A percentile compares a stretch with the other conserved stretches of the same genome.
phyloP scores from a whole-genome alignment of 2,888 invertebrate species.

The Lydus trimaculatus region DNA sequence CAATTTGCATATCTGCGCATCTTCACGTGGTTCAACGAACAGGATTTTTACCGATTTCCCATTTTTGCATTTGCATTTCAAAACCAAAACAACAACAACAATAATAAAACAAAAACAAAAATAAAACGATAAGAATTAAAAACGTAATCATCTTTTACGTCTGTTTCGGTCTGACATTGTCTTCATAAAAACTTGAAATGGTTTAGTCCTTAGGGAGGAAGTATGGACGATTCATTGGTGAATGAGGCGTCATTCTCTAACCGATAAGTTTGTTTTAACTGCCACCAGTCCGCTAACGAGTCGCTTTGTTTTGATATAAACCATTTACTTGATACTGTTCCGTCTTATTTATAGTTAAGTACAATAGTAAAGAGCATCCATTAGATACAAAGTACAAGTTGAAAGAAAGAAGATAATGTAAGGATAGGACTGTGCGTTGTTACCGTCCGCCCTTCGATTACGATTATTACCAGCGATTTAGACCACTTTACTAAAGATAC shows the following conservation, averaged over 20 bases:
- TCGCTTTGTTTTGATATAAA: constrained; percentile 50
- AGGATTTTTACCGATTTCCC: constrained; percentile 30
- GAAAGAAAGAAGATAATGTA: constrained; percentile 47
- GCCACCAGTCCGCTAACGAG: constrained; percentile 42
- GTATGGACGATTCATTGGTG: constrained; percentile 27
- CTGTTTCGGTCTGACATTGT: background rate
- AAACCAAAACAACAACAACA: background rate
- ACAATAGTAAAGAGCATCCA: constrained; percentile 51
- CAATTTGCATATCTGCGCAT: constrained; percentile 39
- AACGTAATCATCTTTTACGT: background rate
- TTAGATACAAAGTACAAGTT: constrained; percentile 46
- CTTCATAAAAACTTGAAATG: background rate
- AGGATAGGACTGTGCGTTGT: constrained; percentile 39
- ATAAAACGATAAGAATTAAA: constrained; percentile 11
- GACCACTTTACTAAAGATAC: constrained; percentile 46
- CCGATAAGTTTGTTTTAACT: constrained; percentile 46
- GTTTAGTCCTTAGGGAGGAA: constrained; percentile 22
- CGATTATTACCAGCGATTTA: constrained; percentile 53
- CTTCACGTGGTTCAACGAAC: constrained; percentile 41
- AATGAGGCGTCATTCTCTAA: constrained; percentile 25
- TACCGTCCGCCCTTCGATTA: constrained; percentile 42
- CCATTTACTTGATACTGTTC: constrained; percentile 50
- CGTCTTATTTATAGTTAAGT: constrained; percentile 49
- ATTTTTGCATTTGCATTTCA: constrained; percentile 12
- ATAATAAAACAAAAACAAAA: too few species aligned